A percentile compares a stretch with the other conserved stretches of the same genome.
These are phyloP conservation scores for Erpornis zantholeuca DNA, from an alignment of 2,113 vertebrate species.

Conservation along the genomic window DNA sequence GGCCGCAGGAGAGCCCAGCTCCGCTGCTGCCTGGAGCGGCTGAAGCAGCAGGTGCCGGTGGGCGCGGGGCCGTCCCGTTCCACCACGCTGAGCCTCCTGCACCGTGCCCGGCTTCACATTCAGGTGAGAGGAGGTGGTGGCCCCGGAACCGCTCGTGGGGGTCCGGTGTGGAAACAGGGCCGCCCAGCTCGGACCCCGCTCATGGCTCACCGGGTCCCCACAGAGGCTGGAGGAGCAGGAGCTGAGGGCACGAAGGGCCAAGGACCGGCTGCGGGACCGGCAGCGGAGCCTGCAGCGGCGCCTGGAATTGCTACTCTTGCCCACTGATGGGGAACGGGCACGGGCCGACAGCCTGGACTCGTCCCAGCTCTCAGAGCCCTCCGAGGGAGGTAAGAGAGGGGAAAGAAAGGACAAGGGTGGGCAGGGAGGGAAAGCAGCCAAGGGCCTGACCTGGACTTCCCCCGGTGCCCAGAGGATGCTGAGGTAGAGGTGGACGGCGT, in stretches of 20 bases:
- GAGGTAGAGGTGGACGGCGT: slow-evolving; percentile 88
- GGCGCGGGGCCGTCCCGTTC: slow-evolving; percentile 79
- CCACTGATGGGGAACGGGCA: slow-evolving; percentile 65
- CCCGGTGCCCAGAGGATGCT: slow-evolving; percentile 79
- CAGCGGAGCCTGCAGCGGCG: slow-evolving; percentile 81
- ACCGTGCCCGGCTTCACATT: slow-evolving; percentile 86
- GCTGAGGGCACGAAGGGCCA: slow-evolving; percentile 77
- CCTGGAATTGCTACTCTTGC: slow-evolving; percentile 79
- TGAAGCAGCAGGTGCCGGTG: slow-evolving; percentile 89
- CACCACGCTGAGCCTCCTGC: slow-evolving; percentile 89
- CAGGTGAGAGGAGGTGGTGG: slow-evolving; percentile 69
- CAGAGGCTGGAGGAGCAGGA: slow-evolving; percentile 92
- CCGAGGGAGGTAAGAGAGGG: neutral
- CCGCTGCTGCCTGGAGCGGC: slow-evolving; percentile 85
- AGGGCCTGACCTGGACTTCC: neutral
- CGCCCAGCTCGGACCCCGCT: rapidly evolving
- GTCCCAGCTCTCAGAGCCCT: slow-evolving; percentile 82
- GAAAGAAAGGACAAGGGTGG: neutral
- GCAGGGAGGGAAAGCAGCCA: too few species aligned
- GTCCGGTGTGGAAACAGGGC: rapidly evolving
- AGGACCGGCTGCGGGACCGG: slow-evolving; percentile 81
- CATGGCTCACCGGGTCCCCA: neutral
- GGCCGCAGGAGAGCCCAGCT: slow-evolving; percentile 86
- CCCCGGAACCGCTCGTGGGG: rapidly evolving
- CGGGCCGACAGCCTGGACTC: slow-evolving; percentile 87